Conservation (phyloP, 2,113 vertebrate genomes). For the Oxygymnocypris stewartii region DNA sequence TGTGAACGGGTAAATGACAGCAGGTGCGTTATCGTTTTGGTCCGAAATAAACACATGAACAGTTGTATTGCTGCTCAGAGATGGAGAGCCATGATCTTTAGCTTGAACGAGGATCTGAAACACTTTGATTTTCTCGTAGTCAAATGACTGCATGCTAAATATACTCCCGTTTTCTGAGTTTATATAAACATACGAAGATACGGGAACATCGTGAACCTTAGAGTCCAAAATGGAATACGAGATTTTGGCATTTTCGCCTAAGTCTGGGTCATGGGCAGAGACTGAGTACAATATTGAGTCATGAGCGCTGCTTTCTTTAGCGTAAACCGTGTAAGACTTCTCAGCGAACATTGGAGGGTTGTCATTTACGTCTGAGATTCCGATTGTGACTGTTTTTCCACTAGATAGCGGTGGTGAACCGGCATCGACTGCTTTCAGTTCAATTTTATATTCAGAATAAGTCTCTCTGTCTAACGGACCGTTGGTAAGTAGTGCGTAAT, state of each 20-base stretch:
- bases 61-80: slow-evolving; percentile 69
- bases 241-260: slow-evolving; percentile 74
- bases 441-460: slow-evolving; percentile 71
- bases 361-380: slow-evolving; percentile 85
- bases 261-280: slow-evolving; percentile 78
- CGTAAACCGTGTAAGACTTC: slow-evolving; percentile 77
- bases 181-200: slow-evolving; percentile 76
- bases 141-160: slow-evolving; percentile 71
- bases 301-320: slow-evolving; percentile 77
- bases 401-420: slow-evolving; percentile 75
- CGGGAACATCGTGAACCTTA: slow-evolving; percentile 62
- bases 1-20: slow-evolving; percentile 64
- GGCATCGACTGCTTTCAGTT: slow-evolving; percentile 75
- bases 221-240: slow-evolving; percentile 76
- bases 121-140: slow-evolving; percentile 78
- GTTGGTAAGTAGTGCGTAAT: slow-evolving; percentile 84
- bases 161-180: slow-evolving; percentile 77
- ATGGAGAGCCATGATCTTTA: slow-evolving; percentile 71
- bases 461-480: slow-evolving; percentile 80
- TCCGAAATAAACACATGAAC: slow-evolving; percentile 72
- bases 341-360: slow-evolving; percentile 77
- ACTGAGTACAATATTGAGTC: slow-evolving; percentile 78
- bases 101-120: slow-evolving; percentile 77
- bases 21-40: slow-evolving; percentile 75
- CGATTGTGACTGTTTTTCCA: slow-evolving; percentile 74